Conservation (phyloP, 1,140 invertebrate species). For the Drosophila pruinosa region DNA sequence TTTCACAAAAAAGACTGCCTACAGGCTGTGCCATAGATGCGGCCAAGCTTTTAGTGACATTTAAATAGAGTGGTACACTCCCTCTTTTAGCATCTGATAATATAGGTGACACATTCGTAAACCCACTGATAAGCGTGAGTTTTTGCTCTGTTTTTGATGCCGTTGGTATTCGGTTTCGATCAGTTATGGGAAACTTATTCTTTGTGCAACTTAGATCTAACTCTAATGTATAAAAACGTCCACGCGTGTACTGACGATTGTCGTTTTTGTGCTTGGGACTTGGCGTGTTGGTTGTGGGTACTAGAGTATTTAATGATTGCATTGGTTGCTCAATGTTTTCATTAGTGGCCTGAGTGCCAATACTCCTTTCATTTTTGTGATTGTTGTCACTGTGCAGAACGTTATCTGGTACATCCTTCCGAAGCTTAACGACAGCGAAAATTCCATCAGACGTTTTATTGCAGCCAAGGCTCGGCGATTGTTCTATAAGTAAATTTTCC, state of each 20-base stretch:
- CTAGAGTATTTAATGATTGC: slow-evolving; percentile 22
- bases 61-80: slow-evolving; percentile 7
- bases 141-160: neutral
- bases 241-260: slow-evolving; percentile 60
- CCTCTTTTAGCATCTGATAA: neutral
- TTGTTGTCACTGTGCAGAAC: slow-evolving; percentile 15
- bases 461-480: slow-evolving; percentile 40
- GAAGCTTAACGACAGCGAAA: slow-evolving; percentile 17
- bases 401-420: slow-evolving; percentile 36
- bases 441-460: neutral
- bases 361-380: slow-evolving; percentile 33
- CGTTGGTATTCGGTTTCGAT: slow-evolving; percentile 52
- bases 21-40: slow-evolving; percentile 68
- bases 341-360: slow-evolving; percentile 13
- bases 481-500: slow-evolving; percentile 76
- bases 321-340: too few species aligned
- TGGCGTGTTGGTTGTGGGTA: neutral
- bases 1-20: slow-evolving; percentile 76
- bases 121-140: slow-evolving; percentile 18
- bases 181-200: slow-evolving; percentile 82
- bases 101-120: neutral
- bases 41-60: slow-evolving; percentile 70
- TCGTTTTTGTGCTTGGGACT: slow-evolving; percentile 50
- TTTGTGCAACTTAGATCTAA: slow-evolving; percentile 81
- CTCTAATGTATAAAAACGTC: slow-evolving; percentile 77